Evolutionary conservation across 2,113 vertebrate genomes (phyloP), one percentile per base, ranked within the genome.

Genomic region (Butastur rufipennis): DNA sequence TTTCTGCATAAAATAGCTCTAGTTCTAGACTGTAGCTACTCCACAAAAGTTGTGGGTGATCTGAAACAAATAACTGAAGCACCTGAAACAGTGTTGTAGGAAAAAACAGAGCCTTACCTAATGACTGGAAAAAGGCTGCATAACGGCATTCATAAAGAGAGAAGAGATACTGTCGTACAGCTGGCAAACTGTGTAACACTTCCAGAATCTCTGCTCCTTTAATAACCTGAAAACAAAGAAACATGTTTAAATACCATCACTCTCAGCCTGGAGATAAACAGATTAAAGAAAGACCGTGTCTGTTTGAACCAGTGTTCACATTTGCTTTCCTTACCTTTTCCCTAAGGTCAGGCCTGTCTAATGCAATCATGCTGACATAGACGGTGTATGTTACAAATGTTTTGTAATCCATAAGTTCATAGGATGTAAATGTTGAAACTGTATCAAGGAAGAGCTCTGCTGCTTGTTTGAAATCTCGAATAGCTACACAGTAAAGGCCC

Each of bases 351-450:
- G 99, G 99, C 94, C 99, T 98, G 95, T 99, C 99, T 63, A 99
- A 98, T 2, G 99, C 99, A 7, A 99, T 99, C 99, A 99, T 99
- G 98, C 99, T 99, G 97, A 99, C 99, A 3, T 99, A 99, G 61
- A 99, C 99, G 0, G 99, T 99, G 91, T 99, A 99, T 0, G 99
- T 99, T 50, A 99, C 99, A 78, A 99, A 99, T 0, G 99, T 99
- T 97, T 99, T 99, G 98, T 99, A 99, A 98, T 99, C 99, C 99
- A 99, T 99, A 53, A 99, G 99, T 97, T 99, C 99, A 10, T 99
- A 99, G 42, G 99, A 99, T n/a, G 99, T 99, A 92, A 99, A 99
- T 0, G 99, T 99, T 8, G 99, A 99, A 29, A 99, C 99, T 0
- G 99, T 99, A 96, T 99, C 99, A 7, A 99, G 98, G 96, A 99